These are phyloP conservation scores for Crax fasciolata DNA, from an alignment of 2,797 vertebrate genomes.

Conservation along the genomic window DNA sequence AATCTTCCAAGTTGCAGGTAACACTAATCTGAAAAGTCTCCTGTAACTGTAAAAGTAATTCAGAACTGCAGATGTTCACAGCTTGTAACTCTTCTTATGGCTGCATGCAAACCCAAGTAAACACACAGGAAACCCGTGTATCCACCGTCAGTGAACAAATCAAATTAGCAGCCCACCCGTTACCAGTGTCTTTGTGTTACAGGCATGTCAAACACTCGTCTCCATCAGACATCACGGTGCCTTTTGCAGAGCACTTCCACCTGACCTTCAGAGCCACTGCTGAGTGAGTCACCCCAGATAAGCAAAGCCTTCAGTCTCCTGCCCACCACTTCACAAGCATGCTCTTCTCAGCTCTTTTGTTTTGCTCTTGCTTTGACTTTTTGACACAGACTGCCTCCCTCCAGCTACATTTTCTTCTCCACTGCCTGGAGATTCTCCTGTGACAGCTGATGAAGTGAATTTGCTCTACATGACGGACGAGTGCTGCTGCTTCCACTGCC, in stretches of 20 bases:
- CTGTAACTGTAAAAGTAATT: neutral
- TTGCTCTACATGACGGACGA: neutral
- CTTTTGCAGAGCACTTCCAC: neutral
- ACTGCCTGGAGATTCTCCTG: neutral
- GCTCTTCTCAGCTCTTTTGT: neutral
- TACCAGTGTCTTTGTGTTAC: neutral
- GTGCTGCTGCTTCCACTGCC: neutral
- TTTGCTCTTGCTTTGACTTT: slow-evolving; percentile 5
- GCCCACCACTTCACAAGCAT: neutral
- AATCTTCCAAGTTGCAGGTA: neutral
- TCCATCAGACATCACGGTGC: neutral
- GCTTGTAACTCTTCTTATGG: slow-evolving; percentile 6
- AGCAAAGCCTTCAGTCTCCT: slow-evolving; percentile 41
- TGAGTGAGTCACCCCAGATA: neutral
- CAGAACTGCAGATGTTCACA: slow-evolving; percentile 15
- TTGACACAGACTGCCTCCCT: slow-evolving; percentile 5
- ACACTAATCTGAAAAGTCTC: slow-evolving; percentile 13
- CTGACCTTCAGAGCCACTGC: neutral
- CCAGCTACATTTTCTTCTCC: neutral
- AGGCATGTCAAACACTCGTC: neutral
- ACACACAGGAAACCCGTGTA: neutral
- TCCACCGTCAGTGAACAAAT: neutral
- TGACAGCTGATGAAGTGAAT: slow-evolving; percentile 37
- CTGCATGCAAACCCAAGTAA: neutral
- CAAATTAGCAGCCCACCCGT: neutral